Conservation (phyloP, 1,140 invertebrate species). For the Tetranychus cinnabarinus region DNA sequence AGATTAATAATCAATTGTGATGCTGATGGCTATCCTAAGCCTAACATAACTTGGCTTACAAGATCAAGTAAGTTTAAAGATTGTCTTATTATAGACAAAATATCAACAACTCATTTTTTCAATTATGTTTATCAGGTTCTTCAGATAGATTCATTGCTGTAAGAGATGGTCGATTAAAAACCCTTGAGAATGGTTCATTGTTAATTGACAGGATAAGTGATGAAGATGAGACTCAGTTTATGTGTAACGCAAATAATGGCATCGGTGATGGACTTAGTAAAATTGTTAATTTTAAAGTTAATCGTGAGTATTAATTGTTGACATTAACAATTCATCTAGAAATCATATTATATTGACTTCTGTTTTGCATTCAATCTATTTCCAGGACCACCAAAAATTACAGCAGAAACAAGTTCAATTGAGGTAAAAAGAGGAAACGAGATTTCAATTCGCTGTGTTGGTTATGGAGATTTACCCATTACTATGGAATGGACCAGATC, state of each 20-base stretch:
- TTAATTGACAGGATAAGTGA: background rate
- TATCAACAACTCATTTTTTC: background rate
- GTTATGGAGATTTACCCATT: background rate
- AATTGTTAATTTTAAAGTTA: slow-evolving; percentile 27
- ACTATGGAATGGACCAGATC: background rate
- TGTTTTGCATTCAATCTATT: background rate
- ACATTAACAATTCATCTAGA: background rate
- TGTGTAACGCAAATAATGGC: slow-evolving; percentile 85
- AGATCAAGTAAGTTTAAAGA: background rate
- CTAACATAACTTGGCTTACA: slow-evolving; percentile 68
- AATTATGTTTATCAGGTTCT: background rate
- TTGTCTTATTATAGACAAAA: background rate
- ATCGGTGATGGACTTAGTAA: slow-evolving; percentile 64
- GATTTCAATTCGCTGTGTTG: background rate
- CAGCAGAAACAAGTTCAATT: background rate
- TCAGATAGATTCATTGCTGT: background rate
- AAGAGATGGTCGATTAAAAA: background rate
- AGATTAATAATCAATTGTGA: slow-evolving; percentile 45
- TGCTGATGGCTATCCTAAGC: slow-evolving; percentile 55
- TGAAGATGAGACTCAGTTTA: slow-evolving; percentile 25
- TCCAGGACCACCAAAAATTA: background rate
- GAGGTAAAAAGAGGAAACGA: background rate
- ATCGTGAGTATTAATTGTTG: slow-evolving; percentile 10
- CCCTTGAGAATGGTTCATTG: background rate
- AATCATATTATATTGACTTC: background rate